Conservation (phyloP, 2,888 invertebrate genomes). For the Didymodactylos carnosus region DNA sequence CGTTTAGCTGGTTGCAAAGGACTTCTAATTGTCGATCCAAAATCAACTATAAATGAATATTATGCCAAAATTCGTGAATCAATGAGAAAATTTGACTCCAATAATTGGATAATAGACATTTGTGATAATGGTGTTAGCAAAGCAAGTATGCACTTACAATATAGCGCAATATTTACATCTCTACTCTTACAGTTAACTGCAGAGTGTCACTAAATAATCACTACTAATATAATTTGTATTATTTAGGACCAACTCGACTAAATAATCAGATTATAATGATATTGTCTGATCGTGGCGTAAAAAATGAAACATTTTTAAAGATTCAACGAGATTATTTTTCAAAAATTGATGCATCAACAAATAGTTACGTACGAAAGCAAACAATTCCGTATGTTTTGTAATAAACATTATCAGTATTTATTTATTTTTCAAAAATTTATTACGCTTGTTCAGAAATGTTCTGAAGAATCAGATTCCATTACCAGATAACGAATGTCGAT, state of each 20-base stretch:
- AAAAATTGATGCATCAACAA: too few relatives aligned
- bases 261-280: background rate
- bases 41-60: background rate
- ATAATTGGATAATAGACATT: constrained; percentile 1
- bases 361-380: too few relatives aligned
- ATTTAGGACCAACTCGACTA: background rate
- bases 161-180: too few relatives aligned
- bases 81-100: constrained; percentile 11
- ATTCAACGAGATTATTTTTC: background rate
- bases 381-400: too few relatives aligned
- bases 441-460: background rate
- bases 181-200: too few relatives aligned
- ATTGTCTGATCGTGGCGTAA: background rate
- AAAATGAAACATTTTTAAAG: background rate
- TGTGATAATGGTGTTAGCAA: background rate
- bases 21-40: constrained; percentile 6
- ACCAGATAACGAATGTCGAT: background rate
- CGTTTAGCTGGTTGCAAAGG: constrained; percentile 12
- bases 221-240: too few relatives aligned
- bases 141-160: background rate
- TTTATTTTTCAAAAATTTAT: too few relatives aligned
- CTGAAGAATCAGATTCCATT: background rate
- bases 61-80: constrained; percentile 1
- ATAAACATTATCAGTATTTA: too few relatives aligned
- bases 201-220: too few relatives aligned